Base-by-base conservation (phyloP, 2,797 vertebrate genomes). In the Tolypeutes matacus region DNA sequence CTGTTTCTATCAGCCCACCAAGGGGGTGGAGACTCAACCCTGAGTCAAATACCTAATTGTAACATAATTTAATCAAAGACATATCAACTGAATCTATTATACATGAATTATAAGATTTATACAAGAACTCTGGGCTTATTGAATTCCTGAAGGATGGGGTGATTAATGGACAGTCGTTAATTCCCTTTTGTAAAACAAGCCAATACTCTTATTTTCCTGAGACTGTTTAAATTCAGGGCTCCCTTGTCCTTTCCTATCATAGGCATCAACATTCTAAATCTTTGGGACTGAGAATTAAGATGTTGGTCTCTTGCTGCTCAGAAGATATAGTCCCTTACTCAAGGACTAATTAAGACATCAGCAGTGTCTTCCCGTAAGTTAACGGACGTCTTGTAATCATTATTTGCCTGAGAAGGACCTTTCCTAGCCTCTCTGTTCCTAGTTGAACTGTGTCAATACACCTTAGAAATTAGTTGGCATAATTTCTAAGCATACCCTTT, bases 401-500 rank as follows among this genome's bases (percentile, higher is more conserved):
- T 75, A 42, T 77, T 67, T 56, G 5, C 42, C 7, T 12, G 36
- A 92, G 11, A 77, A 64, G 3, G 1, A 13, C 64, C 17, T 77
- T 75, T 87, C 17, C 46, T 73, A 85, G 56, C 18, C 60, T 17
- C 1, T 23, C 34, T 46, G 18, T 85, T 95, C 31, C 80, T 78
- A 75, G 4, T 78, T 70, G 9, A 11, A 17, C 27, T 29, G 1
- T 82, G 13, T 70, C 6, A 20, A 94, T 77, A 18, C 42, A 56
- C 18, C 13, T 67, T 84, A 78, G 39, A 69, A 1, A 29, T 70
- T 3, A 82, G n/a, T 64, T 70, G 3, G 20, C 75, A 60, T 58
- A 69, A 90, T 76, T 94, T 91, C 65, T 91, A 78, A 80, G 27
- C 25, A 69, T 2, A 42, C 27, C 17, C 89, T 91, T 93, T 17